phyloP scores from a whole-genome alignment of 1,140 invertebrate genomes.

The Neotoxoptera formosana region DNA sequence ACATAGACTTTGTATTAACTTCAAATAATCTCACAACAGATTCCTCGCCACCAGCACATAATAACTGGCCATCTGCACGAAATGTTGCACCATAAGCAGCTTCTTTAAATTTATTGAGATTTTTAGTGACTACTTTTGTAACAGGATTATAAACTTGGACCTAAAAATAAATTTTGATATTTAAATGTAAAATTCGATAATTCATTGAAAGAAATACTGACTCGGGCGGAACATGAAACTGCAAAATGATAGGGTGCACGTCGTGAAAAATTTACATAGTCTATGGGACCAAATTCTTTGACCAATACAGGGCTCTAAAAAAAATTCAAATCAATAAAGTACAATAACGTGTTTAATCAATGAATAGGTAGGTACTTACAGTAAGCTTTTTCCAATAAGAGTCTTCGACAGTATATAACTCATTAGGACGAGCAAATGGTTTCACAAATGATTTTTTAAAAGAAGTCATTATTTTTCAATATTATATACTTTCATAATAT shows the following conservation, averaged over 20 bases:
- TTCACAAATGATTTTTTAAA: conserved; percentile 56
- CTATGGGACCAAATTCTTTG: conserved; percentile 91
- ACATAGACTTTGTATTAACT: conserved; percentile 77
- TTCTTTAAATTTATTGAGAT: conserved; percentile 85
- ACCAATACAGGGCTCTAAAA: conserved; percentile 84
- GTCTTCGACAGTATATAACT: conserved; percentile 69
- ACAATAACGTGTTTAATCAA: background rate
- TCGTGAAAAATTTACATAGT: conserved; percentile 89
- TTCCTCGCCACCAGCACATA: conserved; percentile 90
- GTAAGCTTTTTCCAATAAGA: conserved; percentile 86
- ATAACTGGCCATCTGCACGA: conserved; percentile 82
- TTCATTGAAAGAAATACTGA: conserved; percentile 64
- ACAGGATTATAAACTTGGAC: conserved; percentile 90
- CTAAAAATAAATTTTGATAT: conserved; percentile 62
- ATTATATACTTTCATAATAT: background rate
- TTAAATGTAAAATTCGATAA: background rate
- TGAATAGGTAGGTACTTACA: conserved; percentile 67
- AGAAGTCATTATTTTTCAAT: background rate
- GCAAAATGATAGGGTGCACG: conserved; percentile 87
- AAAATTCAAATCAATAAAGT: conserved; percentile 59
- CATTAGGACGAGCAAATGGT: conserved; percentile 23
- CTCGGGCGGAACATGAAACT: conserved; percentile 87
- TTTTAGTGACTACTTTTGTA: conserved; percentile 83
- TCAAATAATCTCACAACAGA: conserved; percentile 88
- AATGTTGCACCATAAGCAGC: conserved; percentile 87